Evolutionary conservation across 2,888 invertebrate genomes (phyloP), one percentile per base, ranked within the genome.

Genomic region (Creontiades dilutus): DNA sequence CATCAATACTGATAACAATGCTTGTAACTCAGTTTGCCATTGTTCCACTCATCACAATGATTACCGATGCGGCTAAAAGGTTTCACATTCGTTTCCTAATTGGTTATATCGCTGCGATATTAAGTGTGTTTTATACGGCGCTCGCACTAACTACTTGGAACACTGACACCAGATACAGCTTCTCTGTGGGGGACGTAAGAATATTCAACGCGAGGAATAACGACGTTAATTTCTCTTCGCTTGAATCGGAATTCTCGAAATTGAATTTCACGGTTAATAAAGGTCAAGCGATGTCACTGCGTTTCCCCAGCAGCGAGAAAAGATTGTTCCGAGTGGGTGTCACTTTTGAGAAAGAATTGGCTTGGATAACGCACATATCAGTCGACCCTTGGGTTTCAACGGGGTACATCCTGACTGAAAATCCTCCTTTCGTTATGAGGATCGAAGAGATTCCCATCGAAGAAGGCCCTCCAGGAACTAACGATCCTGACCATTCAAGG

Each of bases 391-490:
- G 7, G 48, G 11, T 14, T 13, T 48, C 48, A 12, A 82, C 82
- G 2, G 82, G 82, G n/a, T 85, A 85, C 57, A 28, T 85, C 11
- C 13, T 85, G 16, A 12, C 19, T 4, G 85, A 85, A 16, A 52
- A 52, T 23, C 61, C 85, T 4, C n/a, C 28, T 14, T 14, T 61
- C 11, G 16, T 85, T 3, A n/a, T 37, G 19, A 57, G 28, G 9
- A 27, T 5, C 12, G 28, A 9, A 5, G 12, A 14, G 4, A 55
- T 61, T 5, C 85, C 85, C 16, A 16, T 85, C 0, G n/a, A 19
- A 16, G 85, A 85, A 57, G 85, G 85, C 0, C 85, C 85, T 12
- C 57, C 85, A 0, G 85, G 85, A 5, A 85, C 57, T 1, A 85
- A 85, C 61, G 37, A 19, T 46, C 13, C 19, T 7, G 13, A 13